Evolutionary conservation across 2,797 vertebrate genomes (phyloP).

Genomic region (Labeo calbasu): DNA sequence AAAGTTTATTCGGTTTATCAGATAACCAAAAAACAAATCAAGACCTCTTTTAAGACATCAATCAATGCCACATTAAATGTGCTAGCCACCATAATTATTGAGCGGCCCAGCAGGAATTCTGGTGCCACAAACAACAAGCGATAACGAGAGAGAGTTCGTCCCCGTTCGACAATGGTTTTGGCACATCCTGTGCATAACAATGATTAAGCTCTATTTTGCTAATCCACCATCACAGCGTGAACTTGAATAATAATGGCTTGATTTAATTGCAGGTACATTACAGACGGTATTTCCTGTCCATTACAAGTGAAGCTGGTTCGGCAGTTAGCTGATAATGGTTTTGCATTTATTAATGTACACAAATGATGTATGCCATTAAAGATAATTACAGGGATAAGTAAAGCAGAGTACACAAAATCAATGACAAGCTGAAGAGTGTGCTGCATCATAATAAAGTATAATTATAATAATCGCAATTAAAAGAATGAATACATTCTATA

Average conservation of each 20-base stretch:
- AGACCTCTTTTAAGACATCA: slow-evolving; percentile 24
- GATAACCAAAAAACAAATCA: slow-evolving; percentile 21
- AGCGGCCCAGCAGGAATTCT: slow-evolving; percentile 4
- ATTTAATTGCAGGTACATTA: slow-evolving; percentile 58
- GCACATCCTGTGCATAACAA: slow-evolving; percentile 49
- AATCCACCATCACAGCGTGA: slow-evolving; percentile 39
- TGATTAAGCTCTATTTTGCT: slow-evolving; percentile 54
- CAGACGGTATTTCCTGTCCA: slow-evolving; percentile 46
- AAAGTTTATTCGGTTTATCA: slow-evolving; percentile 5
- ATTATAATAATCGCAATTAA: neutral
- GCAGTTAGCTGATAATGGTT: slow-evolving; percentile 40
- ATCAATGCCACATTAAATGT: slow-evolving; percentile 37
- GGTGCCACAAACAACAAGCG: slow-evolving; percentile 26
- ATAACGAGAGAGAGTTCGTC: slow-evolving; percentile 38
- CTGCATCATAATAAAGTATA: neutral
- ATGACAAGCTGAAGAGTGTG: neutral
- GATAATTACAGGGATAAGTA: slow-evolving; percentile 4
- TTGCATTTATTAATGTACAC: slow-evolving; percentile 37
- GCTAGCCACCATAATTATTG: slow-evolving; percentile 34
- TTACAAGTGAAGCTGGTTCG: slow-evolving; percentile 43
- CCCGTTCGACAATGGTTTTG: slow-evolving; percentile 40
- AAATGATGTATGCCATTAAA: slow-evolving; percentile 15
- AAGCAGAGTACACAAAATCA: neutral
- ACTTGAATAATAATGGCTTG: slow-evolving; percentile 51
- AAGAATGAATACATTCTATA: neutral